A percentile compares a stretch with the other conserved stretches of the same genome.
Evolutionary conservation across 2,888 invertebrate species (phyloP).

Genomic region (Caenorhabditis japonica): DNA sequence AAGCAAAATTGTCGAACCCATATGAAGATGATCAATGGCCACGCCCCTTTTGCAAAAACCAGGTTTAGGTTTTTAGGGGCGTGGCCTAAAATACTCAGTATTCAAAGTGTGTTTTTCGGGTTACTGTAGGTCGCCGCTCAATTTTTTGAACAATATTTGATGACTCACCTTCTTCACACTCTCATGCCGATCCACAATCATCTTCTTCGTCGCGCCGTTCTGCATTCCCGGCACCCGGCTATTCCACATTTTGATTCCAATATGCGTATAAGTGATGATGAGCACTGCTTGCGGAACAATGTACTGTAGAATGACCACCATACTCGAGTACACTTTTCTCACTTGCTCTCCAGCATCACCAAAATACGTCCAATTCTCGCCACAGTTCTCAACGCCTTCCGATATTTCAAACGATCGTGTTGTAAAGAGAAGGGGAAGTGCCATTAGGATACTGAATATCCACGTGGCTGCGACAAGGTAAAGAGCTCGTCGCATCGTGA

Average conservation of each 20-base stretch:
- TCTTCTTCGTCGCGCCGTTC: constrained; percentile 58
- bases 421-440: constrained; percentile 71
- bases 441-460: constrained; percentile 73
- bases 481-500: constrained; percentile 68
- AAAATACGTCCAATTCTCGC: constrained; percentile 70
- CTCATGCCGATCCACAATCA: constrained; percentile 72
- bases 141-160: too few relatives aligned
- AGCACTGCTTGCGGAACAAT: constrained; percentile 75
- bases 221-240: constrained; percentile 71
- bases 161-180: constrained; percentile 74
- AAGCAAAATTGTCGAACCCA: too few relatives aligned
- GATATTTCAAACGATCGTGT: constrained; percentile 41
- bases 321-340: constrained; percentile 66
- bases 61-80: too few relatives aligned
- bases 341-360: constrained; percentile 51
- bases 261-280: constrained; percentile 75
- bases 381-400: constrained; percentile 59
- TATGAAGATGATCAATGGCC: too few relatives aligned
- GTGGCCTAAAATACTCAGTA: constrained; percentile 1
- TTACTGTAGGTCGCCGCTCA: too few relatives aligned
- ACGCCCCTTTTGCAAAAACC: too few relatives aligned
- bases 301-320: constrained; percentile 74
- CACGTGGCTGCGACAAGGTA: constrained; percentile 72
- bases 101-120: too few relatives aligned
- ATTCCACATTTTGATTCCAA: constrained; percentile 76